Conservation (phyloP, 2,888 invertebrate genomes). For the Limenitis arthemis region DNA sequence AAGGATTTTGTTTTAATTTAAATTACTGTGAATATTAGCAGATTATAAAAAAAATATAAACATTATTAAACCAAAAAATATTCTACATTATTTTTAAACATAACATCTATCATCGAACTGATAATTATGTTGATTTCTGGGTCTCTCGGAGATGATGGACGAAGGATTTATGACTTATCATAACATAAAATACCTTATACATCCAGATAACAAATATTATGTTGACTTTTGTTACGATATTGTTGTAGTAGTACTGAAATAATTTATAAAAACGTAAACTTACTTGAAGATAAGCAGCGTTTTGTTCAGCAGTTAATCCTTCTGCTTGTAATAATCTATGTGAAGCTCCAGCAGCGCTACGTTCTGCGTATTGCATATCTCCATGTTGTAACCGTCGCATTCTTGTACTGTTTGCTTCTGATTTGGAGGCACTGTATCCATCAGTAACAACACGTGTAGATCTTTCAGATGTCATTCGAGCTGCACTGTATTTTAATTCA, state of each 20-base stretch:
- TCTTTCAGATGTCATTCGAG: constrained; percentile 82
- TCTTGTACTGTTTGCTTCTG: constrained; percentile 61
- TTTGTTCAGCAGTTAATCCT: constrained; percentile 89
- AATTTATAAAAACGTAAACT: constrained; percentile 26
- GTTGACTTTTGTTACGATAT: background rate
- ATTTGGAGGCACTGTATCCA: constrained; percentile 81
- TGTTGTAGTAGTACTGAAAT: background rate
- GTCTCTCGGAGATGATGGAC: too few relatives aligned
- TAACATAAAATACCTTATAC: too few relatives aligned
- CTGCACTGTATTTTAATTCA: constrained; percentile 87
- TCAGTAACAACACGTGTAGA: constrained; percentile 85
- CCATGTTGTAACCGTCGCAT: constrained; percentile 80
- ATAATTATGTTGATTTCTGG: too few relatives aligned
- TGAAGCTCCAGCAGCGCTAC: constrained; percentile 82
- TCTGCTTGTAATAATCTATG: constrained; percentile 86
- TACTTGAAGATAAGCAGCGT: constrained; percentile 87
- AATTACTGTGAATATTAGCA: too few relatives aligned
- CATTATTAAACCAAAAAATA: too few relatives aligned
- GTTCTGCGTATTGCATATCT: constrained; percentile 86
- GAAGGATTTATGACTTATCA: too few relatives aligned
- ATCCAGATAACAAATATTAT: background rate
- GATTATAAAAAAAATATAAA: too few relatives aligned
- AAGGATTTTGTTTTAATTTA: too few relatives aligned
- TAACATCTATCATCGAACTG: too few relatives aligned
- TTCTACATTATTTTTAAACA: too few relatives aligned